These are phyloP conservation scores for Dromiciops gliroides DNA, from an alignment of 2,113 vertebrate species.

Conservation along the genomic window DNA sequence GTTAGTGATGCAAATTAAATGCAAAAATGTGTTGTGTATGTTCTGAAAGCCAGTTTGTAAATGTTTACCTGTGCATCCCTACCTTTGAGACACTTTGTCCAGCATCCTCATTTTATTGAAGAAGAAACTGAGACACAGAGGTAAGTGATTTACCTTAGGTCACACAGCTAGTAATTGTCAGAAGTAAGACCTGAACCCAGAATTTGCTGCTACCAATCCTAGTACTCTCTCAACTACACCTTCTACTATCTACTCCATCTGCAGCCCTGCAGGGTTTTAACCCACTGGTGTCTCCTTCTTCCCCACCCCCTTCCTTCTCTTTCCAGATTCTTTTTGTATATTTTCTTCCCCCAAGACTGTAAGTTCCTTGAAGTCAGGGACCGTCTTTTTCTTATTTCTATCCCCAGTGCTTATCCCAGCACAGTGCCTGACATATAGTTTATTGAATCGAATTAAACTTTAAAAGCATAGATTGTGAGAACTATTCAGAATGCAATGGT, in stretches of 20 bases:
- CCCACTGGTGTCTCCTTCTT: not conserved
- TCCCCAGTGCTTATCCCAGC: not conserved
- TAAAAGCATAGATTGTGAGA: not conserved
- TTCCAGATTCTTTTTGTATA: not conserved
- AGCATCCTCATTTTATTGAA: not conserved
- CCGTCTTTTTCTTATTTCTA: not conserved
- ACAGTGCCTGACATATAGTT: not conserved
- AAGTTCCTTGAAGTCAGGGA: not conserved
- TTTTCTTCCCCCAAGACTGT: not conserved
- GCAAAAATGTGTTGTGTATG: not conserved
- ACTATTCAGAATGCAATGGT: not conserved
- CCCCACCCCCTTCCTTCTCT: not conserved
- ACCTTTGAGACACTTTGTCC: not conserved
- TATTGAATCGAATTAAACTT: not conserved
- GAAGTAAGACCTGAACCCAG: not conserved
- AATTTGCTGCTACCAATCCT: not conserved
- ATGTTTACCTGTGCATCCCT: not conserved
- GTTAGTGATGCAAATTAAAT: not conserved
- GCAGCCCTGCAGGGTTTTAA: not conserved
- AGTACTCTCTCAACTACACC: not conserved
- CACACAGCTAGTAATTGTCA: not conserved
- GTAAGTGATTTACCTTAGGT: not conserved
- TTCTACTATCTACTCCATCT: not conserved
- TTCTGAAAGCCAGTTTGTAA: not conserved
- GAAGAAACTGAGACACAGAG: not conserved